Percentiles rank a stretch among this genome's conserved stretches.
Conservation (phyloP, 2,888 invertebrate species). For the Apantesis nais region DNA sequence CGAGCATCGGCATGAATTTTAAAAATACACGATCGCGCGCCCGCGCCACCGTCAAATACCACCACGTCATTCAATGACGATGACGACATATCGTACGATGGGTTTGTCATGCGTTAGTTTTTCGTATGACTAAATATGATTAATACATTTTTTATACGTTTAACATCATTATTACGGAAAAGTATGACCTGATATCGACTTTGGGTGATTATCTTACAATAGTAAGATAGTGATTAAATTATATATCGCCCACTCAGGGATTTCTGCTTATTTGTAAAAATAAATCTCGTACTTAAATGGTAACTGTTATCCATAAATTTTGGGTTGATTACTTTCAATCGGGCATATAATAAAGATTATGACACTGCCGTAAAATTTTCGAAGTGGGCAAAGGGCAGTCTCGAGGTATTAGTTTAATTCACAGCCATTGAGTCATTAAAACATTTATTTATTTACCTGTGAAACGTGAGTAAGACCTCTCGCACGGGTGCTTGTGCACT, state of each 20-base stretch:
- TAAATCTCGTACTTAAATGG: neutral
- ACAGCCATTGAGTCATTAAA: slow-evolving; percentile 33
- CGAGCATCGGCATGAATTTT: slow-evolving; percentile 45
- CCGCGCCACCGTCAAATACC: slow-evolving; percentile 28
- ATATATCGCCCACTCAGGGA: slow-evolving; percentile 17
- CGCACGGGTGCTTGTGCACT: slow-evolving; percentile 44
- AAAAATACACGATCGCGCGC: slow-evolving; percentile 43
- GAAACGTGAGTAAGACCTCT: slow-evolving; percentile 53
- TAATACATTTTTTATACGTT: neutral
- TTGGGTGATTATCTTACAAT: slow-evolving; percentile 32
- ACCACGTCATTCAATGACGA: slow-evolving; percentile 71
- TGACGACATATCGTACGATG: slow-evolving; percentile 68
- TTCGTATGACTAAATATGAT: slow-evolving; percentile 42
- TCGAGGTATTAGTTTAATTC: neutral
- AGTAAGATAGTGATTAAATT: slow-evolving; percentile 26
- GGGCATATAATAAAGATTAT: neutral
- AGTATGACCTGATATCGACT: slow-evolving; percentile 28
- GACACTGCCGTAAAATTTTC: neutral
- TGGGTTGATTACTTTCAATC: neutral
- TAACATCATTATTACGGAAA: slow-evolving; percentile 35
- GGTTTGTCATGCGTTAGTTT: slow-evolving; percentile 55
- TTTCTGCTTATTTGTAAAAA: neutral
- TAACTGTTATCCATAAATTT: neutral
- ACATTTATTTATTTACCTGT: slow-evolving; percentile 36
- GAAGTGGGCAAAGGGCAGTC: neutral